Percentiles rank a stretch among this genome's conserved stretches.
phyloP scores from a whole-genome alignment of 1,140 invertebrate species.

The Myzus persicae region DNA sequence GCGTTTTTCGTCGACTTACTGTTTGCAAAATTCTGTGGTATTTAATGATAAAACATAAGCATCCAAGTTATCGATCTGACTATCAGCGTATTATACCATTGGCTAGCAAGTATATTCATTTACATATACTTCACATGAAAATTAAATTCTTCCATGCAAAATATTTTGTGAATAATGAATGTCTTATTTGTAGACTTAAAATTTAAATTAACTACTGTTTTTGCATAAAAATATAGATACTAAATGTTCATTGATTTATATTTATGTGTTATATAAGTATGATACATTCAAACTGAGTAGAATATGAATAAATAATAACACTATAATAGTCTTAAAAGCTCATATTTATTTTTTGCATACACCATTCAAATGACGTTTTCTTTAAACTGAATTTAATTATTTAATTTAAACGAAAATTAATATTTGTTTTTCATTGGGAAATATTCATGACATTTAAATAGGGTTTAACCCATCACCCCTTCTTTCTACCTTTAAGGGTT shows the following conservation, averaged over 20 bases:
- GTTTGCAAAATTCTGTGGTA: no score
- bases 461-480: neutral
- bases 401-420: constrained; percentile 20
- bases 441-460: constrained; percentile 24
- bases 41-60: no score
- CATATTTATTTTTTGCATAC: neutral
- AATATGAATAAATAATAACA: neutral
- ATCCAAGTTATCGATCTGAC: no score
- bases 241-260: neutral
- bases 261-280: neutral
- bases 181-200: constrained; percentile 18
- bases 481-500: neutral
- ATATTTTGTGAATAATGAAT: neutral
- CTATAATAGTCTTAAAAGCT: neutral
- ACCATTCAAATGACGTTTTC: neutral
- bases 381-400: neutral
- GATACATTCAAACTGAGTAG: neutral
- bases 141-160: no score
- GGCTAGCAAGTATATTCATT: no score
- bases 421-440: constrained; percentile 13
- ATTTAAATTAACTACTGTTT: neutral
- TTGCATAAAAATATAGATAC: neutral
- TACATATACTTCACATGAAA: no score
- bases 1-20: no score
- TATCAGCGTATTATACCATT: no score